These are phyloP conservation scores for Choloepus didactylus DNA, from an alignment of 2,797 vertebrate species.

Conservation along the genomic window DNA sequence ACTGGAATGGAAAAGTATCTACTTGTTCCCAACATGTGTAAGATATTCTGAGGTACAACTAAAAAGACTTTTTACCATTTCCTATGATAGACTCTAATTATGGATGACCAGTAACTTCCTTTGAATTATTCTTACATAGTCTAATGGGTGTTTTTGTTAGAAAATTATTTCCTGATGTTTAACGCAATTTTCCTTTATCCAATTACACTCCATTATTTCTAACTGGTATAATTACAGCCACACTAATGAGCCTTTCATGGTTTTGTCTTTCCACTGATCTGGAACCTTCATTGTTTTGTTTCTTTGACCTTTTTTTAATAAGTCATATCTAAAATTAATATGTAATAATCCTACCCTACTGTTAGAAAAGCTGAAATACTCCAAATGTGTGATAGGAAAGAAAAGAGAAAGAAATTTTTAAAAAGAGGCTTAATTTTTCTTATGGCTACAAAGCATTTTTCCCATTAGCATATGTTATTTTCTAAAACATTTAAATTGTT, in stretches of 20 bases:
- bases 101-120: slow-evolving; percentile 5
- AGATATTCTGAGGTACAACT: slow-evolving; percentile 11
- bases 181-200: neutral
- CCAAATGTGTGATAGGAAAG: neutral
- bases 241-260: neutral
- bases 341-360: neutral
- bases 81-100: neutral
- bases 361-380: neutral
- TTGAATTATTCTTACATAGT: slow-evolving; percentile 29
- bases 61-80: neutral
- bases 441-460: neutral
- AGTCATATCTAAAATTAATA: neutral
- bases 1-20: neutral
- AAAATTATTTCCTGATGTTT: slow-evolving; percentile 67
- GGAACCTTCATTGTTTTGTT: slow-evolving; percentile 53
- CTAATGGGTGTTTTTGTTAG: slow-evolving; percentile 63
- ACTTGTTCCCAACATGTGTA: neutral
- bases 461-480: slow-evolving; percentile 38
- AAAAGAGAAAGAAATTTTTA: neutral
- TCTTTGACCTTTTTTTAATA: neutral
- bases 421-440: slow-evolving; percentile 12
- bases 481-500: neutral
- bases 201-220: slow-evolving; percentile 11
- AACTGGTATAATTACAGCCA: slow-evolving; percentile 41
- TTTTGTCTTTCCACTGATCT: slow-evolving; percentile 44